Base-by-base conservation (phyloP, 2,888 invertebrate species). In the Tenthredo distinguenda region DNA sequence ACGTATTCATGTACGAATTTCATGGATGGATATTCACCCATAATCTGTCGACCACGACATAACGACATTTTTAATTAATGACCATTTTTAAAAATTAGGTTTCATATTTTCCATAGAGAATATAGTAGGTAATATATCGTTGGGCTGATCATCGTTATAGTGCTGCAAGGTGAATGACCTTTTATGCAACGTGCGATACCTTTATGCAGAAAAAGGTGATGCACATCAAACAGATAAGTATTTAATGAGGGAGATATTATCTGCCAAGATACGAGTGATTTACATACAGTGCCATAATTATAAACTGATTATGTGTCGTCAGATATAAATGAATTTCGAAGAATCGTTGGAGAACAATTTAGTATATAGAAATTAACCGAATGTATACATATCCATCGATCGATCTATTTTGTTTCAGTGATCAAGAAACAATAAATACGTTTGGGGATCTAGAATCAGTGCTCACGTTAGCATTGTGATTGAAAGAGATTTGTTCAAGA, bases 221-320 rank as follows among this genome's bases (percentile, higher is more conserved):
- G 10, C 40, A 18, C 81, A 84, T 12, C 47, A 82, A 81, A 50
- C 50, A 34, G 85, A 84, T 55, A 85, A 81, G 72, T 40, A 37
- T 50, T 31, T 68, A 18, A 84, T 50, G 47, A 40, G n/a, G 10
- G 65, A 86, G 43, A 85, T 62, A 26, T 40, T 26, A 47, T 62
- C 83, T 76, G 83, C 62, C 26, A 86, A 86, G 83, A 81, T 55
- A 81, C 5, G 71, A 65, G 47, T 82, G 82, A 85, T 79, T 55
- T 47, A 40, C 10, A 55, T 34, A 1, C 55, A 43, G 43, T 55
- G 34, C 34, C 43, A 77, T 77, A 77, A 77, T 55, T 77, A 77
- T 55, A 55, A 47, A 31, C 31, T 77, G 18, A 18, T 31, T 34
- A 10, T 18, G 18, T 34, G 55, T 68, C 9, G 37, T 3, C 9